These are phyloP conservation scores for Trachurus trachurus DNA, from an alignment of 2,797 vertebrate species.

Conservation along the genomic window DNA sequence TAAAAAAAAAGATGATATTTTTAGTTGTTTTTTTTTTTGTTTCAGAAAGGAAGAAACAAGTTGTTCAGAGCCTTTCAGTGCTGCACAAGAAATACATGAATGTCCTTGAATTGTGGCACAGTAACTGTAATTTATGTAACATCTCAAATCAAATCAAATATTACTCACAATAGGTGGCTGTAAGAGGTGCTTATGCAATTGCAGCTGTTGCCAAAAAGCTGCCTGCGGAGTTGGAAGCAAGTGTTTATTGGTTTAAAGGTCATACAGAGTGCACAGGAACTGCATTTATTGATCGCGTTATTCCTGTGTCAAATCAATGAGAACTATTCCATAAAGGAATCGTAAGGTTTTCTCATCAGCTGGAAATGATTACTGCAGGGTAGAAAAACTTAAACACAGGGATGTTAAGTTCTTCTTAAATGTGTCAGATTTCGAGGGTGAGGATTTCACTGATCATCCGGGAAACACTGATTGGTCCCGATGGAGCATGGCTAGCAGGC, in stretches of 20 bases:
- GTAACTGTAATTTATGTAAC: constrained; percentile 1
- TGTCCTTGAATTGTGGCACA: not conserved
- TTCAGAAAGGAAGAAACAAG: not conserved
- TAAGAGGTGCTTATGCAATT: constrained; percentile 40
- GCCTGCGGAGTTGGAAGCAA: constrained; percentile 42
- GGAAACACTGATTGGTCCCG: constrained; percentile 68
- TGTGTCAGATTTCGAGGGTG: constrained; percentile 2
- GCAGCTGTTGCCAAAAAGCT: constrained; percentile 28
- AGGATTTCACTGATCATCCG: constrained; percentile 21
- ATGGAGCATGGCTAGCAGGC: constrained; percentile 28
- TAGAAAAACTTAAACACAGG: constrained; percentile 2
- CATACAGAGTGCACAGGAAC: constrained; percentile 49
- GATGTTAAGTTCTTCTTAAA: not conserved
- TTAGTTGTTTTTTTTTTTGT: not conserved
- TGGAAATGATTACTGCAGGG: constrained; percentile 16
- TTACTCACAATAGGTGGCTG: constrained; percentile 17
- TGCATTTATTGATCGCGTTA: constrained; percentile 58
- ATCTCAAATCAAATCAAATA: constrained; percentile 2
- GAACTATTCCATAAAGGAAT: constrained; percentile 48
- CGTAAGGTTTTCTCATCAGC: constrained; percentile 18
- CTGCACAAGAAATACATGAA: not conserved
- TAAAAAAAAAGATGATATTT: not conserved
- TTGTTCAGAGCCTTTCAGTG: not conserved
- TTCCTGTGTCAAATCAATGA: constrained; percentile 60
- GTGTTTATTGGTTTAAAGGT: constrained; percentile 66